Conservation (phyloP, 2,797 vertebrate genomes). For the Salmo trutta region DNA sequence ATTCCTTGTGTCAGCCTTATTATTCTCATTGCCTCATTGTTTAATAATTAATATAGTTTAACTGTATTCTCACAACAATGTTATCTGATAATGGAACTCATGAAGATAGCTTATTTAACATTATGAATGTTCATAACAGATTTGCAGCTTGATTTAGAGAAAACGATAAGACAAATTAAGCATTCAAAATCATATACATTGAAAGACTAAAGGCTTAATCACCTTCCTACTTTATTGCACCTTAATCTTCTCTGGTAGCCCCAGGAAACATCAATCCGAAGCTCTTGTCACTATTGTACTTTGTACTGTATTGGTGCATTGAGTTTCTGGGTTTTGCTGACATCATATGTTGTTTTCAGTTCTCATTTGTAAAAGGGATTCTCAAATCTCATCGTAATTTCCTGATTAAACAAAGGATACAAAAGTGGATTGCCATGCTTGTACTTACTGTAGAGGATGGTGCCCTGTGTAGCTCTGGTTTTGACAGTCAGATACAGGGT, state of each 20-base stretch:
- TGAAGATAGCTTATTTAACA: neutral
- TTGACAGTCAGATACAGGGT: constrained; percentile 80
- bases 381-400: neutral
- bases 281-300: neutral
- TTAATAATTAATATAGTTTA: neutral
- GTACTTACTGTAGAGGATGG: constrained; percentile 87
- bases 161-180: neutral
- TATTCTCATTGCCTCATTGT: neutral
- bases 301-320: neutral
- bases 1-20: neutral
- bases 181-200: neutral
- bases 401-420: neutral
- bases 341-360: neutral
- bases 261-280: neutral
- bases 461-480: constrained; percentile 79
- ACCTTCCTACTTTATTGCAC: neutral
- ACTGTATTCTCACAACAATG: neutral
- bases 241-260: neutral
- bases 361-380: neutral
- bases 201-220: neutral
- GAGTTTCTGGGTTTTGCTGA: neutral
- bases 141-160: neutral
- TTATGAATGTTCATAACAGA: neutral
- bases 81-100: neutral
- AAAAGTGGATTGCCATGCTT: neutral